A percentile compares a stretch with the other conserved stretches of the same genome.
These are phyloP conservation scores for Eulimnadia texana DNA, from an alignment of 1,140 invertebrate species.

Conservation along the genomic window DNA sequence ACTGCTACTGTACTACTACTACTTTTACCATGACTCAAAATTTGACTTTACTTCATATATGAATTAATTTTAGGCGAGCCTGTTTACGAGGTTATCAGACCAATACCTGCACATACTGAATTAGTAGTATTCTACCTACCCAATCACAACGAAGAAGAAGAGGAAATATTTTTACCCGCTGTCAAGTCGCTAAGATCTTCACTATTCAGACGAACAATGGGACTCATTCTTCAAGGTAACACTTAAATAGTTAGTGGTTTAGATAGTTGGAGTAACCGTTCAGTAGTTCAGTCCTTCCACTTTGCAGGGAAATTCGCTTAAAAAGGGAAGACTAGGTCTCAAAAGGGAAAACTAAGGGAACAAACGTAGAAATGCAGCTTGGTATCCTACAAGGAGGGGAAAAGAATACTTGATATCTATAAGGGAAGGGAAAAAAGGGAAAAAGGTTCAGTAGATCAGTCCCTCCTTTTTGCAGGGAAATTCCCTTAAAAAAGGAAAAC, in stretches of 20 bases:
- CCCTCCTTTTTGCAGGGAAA: too few relatives aligned
- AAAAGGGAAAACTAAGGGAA: too few relatives aligned
- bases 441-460: too few relatives aligned
- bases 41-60: background rate
- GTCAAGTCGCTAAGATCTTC: background rate
- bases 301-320: too few relatives aligned
- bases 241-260: background rate
- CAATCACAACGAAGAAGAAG: conserved; percentile 36
- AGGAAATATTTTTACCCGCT: conserved; percentile 1
- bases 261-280: background rate
- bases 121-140: conserved; percentile 72
- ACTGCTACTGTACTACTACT: too few relatives aligned
- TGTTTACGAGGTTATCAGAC: conserved; percentile 71
- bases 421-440: too few relatives aligned
- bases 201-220: background rate
- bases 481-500: too few relatives aligned
- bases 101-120: conserved; percentile 67
- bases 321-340: too few relatives aligned
- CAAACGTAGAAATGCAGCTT: too few relatives aligned
- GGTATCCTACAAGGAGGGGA: too few relatives aligned
- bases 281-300: too few relatives aligned
- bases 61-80: conserved; percentile 43
- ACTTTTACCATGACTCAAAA: background rate
- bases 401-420: too few relatives aligned
- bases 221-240: conserved; percentile 8